phyloP scores from a whole-genome alignment of 2,113 vertebrate species.

The Clupea harengus region DNA sequence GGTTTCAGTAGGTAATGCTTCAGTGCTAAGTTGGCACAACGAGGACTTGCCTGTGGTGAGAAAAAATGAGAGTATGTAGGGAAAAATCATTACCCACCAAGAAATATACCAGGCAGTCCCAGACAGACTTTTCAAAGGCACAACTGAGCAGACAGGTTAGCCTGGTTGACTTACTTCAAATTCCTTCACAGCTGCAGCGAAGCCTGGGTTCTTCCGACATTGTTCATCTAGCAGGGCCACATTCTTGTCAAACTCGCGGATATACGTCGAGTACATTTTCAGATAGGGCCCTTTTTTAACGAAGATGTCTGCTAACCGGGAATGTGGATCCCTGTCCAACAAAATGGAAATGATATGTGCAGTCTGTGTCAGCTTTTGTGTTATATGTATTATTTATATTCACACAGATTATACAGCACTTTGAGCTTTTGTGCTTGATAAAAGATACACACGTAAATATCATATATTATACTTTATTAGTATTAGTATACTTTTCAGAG shows the following conservation, averaged over 20 bases:
- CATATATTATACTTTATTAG: neutral
- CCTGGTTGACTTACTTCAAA: slow-evolving; percentile 82
- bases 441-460: neutral
- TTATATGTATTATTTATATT: neutral
- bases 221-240: slow-evolving; percentile 90
- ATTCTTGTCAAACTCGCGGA: slow-evolving; percentile 96
- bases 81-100: neutral
- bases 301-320: slow-evolving; percentile 92
- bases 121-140: neutral
- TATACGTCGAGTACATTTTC: slow-evolving; percentile 99
- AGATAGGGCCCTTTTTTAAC: slow-evolving; percentile 94
- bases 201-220: slow-evolving; percentile 85
- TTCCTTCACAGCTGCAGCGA: slow-evolving; percentile 82
- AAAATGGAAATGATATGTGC: neutral
- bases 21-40: slow-evolving; percentile 89
- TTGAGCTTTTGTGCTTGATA: neutral
- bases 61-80: neutral
- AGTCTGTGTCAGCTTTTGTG: neutral
- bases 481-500: neutral
- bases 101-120: neutral
- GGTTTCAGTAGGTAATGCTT: slow-evolving; percentile 97
- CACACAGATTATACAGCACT: neutral
- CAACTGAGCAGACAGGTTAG: slow-evolving; percentile 50
- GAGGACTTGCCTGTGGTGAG: slow-evolving; percentile 78
- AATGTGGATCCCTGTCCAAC: slow-evolving; percentile 79